Percentiles rank a stretch among this genome's conserved stretches.
Evolutionary conservation across 1,140 invertebrate genomes (phyloP).

Genomic region (Apis laboriosa): DNA sequence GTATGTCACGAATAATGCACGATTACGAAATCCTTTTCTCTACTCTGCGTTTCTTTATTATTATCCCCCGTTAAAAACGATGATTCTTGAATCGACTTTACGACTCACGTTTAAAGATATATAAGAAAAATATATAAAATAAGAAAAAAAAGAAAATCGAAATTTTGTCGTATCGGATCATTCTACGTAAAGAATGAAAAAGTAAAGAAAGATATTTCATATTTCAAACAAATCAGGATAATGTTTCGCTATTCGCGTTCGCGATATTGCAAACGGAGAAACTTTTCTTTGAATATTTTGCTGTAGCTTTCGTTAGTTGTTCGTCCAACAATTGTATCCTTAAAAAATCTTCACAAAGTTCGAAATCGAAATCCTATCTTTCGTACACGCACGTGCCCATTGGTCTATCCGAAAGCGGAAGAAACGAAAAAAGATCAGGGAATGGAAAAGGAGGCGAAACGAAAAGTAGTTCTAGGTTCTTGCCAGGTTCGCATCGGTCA

Average conservation of each 20-base stretch:
- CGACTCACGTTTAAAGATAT: too few species aligned
- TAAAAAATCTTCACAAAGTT: conserved; percentile 16
- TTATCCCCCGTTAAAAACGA: not conserved
- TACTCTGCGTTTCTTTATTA: not conserved
- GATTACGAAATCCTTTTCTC: conserved; percentile 13
- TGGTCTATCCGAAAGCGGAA: too few species aligned
- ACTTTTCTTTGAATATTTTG: not conserved
- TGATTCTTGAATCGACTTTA: not conserved
- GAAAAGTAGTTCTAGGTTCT: conserved; percentile 56
- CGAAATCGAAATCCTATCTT: not conserved
- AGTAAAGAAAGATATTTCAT: not conserved
- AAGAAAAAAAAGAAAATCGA: conserved; percentile 8
- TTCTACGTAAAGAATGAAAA: not conserved
- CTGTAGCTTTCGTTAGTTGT: conserved; percentile 12
- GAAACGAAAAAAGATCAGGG: conserved; percentile 17
- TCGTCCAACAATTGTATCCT: conserved; percentile 21
- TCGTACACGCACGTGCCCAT: not conserved
- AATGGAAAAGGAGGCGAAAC: conserved; percentile 15
- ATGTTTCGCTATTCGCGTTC: conserved; percentile 24
- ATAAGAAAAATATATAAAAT: not conserved
- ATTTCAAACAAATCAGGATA: conserved; percentile 19
- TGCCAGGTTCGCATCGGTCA: conserved; percentile 60
- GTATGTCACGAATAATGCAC: conserved; percentile 41
- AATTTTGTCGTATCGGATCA: not conserved
- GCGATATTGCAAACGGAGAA: not conserved